A percentile compares a stretch with the other conserved stretches of the same genome.
Conservation (phyloP, 2,888 invertebrate genomes). For the Pammene aurita region DNA sequence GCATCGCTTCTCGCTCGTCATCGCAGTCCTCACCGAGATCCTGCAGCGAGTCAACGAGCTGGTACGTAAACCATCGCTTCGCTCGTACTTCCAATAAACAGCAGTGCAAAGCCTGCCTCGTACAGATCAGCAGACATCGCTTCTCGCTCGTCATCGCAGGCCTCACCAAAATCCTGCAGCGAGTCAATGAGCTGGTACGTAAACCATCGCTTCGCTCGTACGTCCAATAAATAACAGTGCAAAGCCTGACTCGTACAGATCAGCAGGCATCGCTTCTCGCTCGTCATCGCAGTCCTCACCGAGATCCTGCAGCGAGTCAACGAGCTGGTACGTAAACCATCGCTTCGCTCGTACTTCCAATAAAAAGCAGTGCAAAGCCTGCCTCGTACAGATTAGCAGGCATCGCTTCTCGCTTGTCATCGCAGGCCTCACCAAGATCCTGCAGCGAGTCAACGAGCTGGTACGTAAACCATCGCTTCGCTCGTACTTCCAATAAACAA, state of each 20-base stretch:
- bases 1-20: too few relatives aligned
- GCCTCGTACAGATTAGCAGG: slow-evolving; percentile 96
- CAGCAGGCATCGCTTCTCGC: too few relatives aligned
- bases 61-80: too few relatives aligned
- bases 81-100: slow-evolving; percentile 96
- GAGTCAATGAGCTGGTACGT: slow-evolving; percentile 91
- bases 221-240: too few relatives aligned
- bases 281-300: too few relatives aligned
- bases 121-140: slow-evolving; percentile 96
- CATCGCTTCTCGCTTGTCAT: slow-evolving; percentile 97
- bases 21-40: too few relatives aligned
- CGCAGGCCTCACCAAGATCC: slow-evolving; percentile 96
- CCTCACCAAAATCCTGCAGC: slow-evolving; percentile 96
- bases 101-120: slow-evolving; percentile 97
- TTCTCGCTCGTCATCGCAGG: slow-evolving; percentile 98
- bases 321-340: too few relatives aligned
- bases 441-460: slow-evolving; percentile 94
- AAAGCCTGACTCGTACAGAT: too few relatives aligned
- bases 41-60: too few relatives aligned
- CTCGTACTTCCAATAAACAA: neutral
- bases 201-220: neutral
- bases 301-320: too few relatives aligned
- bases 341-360: too few relatives aligned
- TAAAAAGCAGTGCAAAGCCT: slow-evolving; percentile 97
- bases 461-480: slow-evolving; percentile 67